These are phyloP conservation scores for Pyrochroa serraticornis DNA, from an alignment of 2,888 invertebrate species.

Conservation along the genomic window DNA sequence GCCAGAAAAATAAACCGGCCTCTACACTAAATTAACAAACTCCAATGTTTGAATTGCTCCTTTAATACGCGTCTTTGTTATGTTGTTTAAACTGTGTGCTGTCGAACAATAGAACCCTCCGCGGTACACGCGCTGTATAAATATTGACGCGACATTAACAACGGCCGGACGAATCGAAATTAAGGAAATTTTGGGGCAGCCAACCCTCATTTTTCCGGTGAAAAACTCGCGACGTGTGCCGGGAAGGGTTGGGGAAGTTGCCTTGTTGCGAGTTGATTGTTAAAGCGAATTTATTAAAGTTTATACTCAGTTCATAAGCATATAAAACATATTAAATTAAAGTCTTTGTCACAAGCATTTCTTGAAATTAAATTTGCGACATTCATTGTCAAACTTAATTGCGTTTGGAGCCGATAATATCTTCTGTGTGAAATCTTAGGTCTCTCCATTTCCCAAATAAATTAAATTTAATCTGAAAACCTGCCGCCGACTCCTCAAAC, in stretches of 20 bases:
- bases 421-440: slow-evolving; percentile 24
- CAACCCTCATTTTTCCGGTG: too few relatives aligned
- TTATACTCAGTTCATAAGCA: slow-evolving; percentile 17
- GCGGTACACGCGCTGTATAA: neutral
- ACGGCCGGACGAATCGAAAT: neutral
- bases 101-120: slow-evolving; percentile 1
- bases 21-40: neutral
- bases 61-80: slow-evolving; percentile 7
- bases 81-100: slow-evolving; percentile 10
- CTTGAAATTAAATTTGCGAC: slow-evolving; percentile 27
- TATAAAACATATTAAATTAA: slow-evolving; percentile 31
- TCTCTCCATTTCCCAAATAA: slow-evolving; percentile 23
- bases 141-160: slow-evolving; percentile 9
- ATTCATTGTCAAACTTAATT: slow-evolving; percentile 31
- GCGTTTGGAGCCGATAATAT: slow-evolving; percentile 28
- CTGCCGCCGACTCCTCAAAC: slow-evolving; percentile 24
- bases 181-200: neutral
- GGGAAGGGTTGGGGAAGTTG: too few relatives aligned
- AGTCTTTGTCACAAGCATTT: slow-evolving; percentile 28
- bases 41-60: neutral
- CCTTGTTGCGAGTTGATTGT: neutral
- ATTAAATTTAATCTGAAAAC: slow-evolving; percentile 30
- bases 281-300: slow-evolving; percentile 15
- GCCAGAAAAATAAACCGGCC: neutral
- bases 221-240: too few relatives aligned